Evolutionary conservation across 2,797 vertebrate species (phyloP), one percentile per base, ranked within the genome.

Genomic region (Cossypha dichroa): DNA sequence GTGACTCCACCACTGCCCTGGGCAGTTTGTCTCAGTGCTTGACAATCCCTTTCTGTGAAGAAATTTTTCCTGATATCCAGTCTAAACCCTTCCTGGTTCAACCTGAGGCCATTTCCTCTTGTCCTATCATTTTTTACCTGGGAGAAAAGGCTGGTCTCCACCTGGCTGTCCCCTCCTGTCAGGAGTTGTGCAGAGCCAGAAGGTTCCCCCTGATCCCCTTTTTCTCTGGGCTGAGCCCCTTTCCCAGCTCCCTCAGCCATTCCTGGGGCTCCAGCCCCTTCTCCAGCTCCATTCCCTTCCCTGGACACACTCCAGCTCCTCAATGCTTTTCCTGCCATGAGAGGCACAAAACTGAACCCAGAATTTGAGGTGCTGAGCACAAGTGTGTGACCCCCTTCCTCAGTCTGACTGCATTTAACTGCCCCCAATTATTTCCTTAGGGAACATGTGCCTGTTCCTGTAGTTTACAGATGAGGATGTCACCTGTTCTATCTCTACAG

Each of bases 231-330:
- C 51, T 64, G 59, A 86, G n/a, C 13, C 4, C 8, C 14, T 62
- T 21, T 40, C 7, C 5, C 16, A 76, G 8, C 52, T 64, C 22
- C 34, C 19, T n/a, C 63, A 70, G 34, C 19, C 34, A 9, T 26
- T 69, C 10, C 69, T 46, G 18, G 51, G 16, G 33, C 45, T 70
- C 38, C 40, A 75, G 31, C 5, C 8, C 33, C 33, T 48, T 52
- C 15, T 10, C 26, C 45, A 48, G 7, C 45, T 48, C 31, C 0
- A 0, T 33, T 36, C 5, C 14, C 9, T 64, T 48, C 52, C 10
- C 52, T 41, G 52, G 34, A 64, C 7, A 16, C 0, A 0, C 9
- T 64, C 45, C 51, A 83, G 38, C 12, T 11, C 6, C 63, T 64
- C 64, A n/a, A 29, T 41, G 16, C 5, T 12, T 29, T 52, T 48